Evolutionary conservation across 2,888 invertebrate species (phyloP).

Genomic region (Uropetala carovei): DNA sequence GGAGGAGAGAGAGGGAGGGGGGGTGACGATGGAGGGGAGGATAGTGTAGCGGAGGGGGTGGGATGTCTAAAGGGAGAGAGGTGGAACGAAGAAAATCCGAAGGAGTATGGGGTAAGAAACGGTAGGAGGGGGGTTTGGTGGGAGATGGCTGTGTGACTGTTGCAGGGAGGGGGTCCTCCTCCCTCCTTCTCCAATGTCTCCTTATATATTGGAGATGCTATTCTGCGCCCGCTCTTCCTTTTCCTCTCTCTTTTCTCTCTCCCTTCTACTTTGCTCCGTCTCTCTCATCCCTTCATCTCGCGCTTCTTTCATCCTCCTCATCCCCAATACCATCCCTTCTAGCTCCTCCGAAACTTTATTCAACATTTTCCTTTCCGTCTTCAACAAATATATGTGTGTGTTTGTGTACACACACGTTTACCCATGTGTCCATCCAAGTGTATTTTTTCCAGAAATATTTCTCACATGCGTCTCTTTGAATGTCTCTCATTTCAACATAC

Average conservation of each 20-base stretch:
- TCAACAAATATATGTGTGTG: neutral
- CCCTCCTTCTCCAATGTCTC: neutral
- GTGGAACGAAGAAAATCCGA: slow-evolving; percentile 27
- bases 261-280: neutral
- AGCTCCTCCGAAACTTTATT: neutral
- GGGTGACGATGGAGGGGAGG: neutral
- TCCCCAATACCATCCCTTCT: neutral
- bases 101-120: neutral
- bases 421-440: too few relatives aligned
- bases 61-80: slow-evolving; percentile 20
- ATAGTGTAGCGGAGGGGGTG: neutral
- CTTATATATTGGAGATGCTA: slow-evolving; percentile 53
- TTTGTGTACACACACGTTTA: too few relatives aligned
- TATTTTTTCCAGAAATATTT: too few relatives aligned
- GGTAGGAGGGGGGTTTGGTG: neutral
- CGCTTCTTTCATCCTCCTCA: neutral
- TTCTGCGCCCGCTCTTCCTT: neutral
- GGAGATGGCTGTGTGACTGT: slow-evolving; percentile 25
- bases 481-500: too few relatives aligned
- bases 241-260: neutral
- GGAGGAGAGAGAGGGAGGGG: neutral
- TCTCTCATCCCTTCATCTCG: neutral
- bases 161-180: neutral
- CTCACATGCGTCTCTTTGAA: too few relatives aligned
- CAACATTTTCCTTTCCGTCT: neutral